Conservation (phyloP, 1,140 invertebrate genomes). For the Drosophila baimaii region DNA sequence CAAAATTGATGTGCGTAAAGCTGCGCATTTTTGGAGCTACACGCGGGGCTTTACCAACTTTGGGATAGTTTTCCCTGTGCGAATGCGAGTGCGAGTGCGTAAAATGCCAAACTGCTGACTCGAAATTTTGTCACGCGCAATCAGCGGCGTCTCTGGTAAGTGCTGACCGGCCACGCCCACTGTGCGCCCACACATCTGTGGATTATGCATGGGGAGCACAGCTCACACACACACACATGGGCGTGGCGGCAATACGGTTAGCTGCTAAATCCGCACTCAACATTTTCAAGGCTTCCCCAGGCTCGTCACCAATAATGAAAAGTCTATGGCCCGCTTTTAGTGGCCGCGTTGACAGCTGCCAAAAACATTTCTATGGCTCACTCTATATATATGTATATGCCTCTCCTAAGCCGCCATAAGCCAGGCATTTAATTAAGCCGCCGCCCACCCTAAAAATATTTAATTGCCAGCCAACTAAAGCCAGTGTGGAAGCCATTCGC, state of each 20-base stretch:
- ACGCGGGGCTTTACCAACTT: constrained; percentile 8
- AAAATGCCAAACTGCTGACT: constrained; percentile 76
- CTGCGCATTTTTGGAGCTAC: constrained; percentile 4
- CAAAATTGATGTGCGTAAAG: constrained; percentile 65
- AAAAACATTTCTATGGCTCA: constrained; percentile 52
- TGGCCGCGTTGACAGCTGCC: constrained; percentile 60
- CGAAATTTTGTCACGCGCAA: constrained; percentile 72
- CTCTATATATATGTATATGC: constrained; percentile 14
- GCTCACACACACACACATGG: not conserved
- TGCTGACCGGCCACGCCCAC: constrained; percentile 41
- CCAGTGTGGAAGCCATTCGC: constrained; percentile 13
- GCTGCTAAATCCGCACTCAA: constrained; percentile 33
- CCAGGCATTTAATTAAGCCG: constrained; percentile 55
- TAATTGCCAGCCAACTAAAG: constrained; percentile 24
- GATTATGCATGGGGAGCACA: constrained; percentile 46
- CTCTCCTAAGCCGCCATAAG: constrained; percentile 37
- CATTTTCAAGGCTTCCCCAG: constrained; percentile 59
- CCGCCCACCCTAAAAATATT: constrained; percentile 27
- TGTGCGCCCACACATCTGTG: constrained; percentile 11
- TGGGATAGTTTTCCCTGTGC: constrained; percentile 21
- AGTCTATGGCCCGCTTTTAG: constrained; percentile 39
- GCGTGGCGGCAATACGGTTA: constrained; percentile 19
- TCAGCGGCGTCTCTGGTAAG: constrained; percentile 59
- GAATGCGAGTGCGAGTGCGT: constrained; percentile 25
- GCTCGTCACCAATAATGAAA: constrained; percentile 56